Evolutionary conservation across 2,797 vertebrate species (phyloP).

Genomic region (Hylomyscus alleni): DNA sequence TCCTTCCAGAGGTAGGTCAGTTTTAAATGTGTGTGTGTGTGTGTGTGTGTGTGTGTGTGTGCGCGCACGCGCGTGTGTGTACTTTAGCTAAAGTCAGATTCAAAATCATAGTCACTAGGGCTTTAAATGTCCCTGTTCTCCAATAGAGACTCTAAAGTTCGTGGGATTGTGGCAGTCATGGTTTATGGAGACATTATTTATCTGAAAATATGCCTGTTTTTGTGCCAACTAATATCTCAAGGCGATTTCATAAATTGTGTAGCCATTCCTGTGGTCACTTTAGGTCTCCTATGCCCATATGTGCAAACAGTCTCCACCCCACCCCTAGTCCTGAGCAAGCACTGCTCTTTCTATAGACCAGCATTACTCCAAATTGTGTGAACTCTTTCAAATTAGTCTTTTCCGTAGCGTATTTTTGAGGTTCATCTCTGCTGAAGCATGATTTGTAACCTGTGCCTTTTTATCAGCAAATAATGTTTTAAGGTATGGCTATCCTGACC

Average conservation of each 20-base stretch:
- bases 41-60: neutral
- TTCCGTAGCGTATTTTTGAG: neutral
- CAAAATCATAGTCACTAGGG: neutral
- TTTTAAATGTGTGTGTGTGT: neutral
- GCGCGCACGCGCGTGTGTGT: too few species aligned
- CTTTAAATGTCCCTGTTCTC: slow-evolving; percentile 18
- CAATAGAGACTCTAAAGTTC: neutral
- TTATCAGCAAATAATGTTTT: neutral
- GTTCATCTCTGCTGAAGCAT: neutral
- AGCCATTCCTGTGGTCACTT: neutral
- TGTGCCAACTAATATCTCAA: neutral
- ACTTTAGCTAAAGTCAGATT: neutral
- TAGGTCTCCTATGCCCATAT: neutral
- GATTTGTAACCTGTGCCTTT: neutral
- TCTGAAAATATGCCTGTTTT: neutral
- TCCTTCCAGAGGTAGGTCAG: neutral
- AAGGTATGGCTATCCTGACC: neutral
- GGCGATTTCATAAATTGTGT: neutral
- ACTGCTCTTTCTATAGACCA: neutral
- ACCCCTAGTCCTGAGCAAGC: neutral
- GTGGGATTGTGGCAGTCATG: neutral
- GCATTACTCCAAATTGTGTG: neutral
- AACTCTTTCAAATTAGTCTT: neutral
- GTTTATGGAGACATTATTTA: neutral
- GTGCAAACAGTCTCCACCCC: rapidly evolving